Evolutionary conservation across 2,888 invertebrate species (phyloP).

Genomic region (Dromius quadrimaculatus): DNA sequence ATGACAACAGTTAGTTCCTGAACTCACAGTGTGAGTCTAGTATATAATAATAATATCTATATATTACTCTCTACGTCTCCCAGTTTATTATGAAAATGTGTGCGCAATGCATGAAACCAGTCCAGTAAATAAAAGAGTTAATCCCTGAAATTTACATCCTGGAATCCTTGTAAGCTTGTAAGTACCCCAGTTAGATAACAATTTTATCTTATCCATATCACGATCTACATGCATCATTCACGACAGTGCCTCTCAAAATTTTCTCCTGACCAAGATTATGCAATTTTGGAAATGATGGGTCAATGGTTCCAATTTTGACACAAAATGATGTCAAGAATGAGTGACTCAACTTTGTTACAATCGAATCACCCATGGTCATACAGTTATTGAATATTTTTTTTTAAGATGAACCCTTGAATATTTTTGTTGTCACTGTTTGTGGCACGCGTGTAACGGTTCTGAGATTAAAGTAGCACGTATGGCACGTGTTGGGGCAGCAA

Average conservation of each 20-base stretch:
- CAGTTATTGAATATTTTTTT: no score
- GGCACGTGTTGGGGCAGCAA: slow-evolving; percentile 6
- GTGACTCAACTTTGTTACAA: no score
- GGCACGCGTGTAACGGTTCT: not conserved
- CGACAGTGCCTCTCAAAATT: not conserved
- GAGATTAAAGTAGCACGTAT: slow-evolving; percentile 4
- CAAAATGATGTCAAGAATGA: no score
- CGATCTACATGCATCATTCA: slow-evolving; percentile 23
- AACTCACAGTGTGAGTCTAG: not conserved
- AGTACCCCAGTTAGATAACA: slow-evolving; percentile 23
- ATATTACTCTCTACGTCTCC: not conserved
- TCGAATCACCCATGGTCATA: no score
- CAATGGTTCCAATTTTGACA: no score
- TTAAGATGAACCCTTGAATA: not conserved
- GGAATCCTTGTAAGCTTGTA: slow-evolving; percentile 32
- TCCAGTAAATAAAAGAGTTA: slow-evolving; percentile 26
- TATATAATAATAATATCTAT: not conserved
- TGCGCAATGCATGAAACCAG: slow-evolving; percentile 3
- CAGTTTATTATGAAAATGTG: slow-evolving; percentile 12
- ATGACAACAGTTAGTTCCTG: not conserved
- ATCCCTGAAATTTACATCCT: slow-evolving; percentile 23
- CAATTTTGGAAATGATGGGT: not conserved
- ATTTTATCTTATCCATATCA: slow-evolving; percentile 33
- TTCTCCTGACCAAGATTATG: not conserved
- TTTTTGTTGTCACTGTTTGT: not conserved